phyloP scores from a whole-genome alignment of 2,113 vertebrate genomes.

The Pseudorhombus dupliciocellatus region DNA sequence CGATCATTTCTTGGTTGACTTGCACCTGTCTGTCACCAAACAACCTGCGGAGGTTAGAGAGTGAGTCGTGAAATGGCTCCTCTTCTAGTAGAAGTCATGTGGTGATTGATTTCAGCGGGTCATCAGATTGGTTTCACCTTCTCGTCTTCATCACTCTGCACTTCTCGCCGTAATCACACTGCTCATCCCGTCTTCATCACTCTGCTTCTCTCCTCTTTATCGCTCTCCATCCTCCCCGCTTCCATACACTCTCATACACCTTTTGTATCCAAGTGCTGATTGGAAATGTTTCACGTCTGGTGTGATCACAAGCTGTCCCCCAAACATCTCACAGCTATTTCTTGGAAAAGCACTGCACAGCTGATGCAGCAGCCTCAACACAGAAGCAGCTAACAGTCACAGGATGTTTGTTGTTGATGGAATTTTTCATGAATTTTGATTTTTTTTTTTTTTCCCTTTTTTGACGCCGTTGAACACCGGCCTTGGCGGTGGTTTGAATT shows the following conservation, averaged over 20 bases:
- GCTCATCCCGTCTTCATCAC: too few species aligned
- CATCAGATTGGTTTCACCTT: too few species aligned
- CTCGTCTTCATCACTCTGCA: too few species aligned
- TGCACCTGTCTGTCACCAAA: not conserved
- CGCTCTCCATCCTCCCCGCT: not conserved
- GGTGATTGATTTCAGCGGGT: too few species aligned
- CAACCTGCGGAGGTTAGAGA: not conserved
- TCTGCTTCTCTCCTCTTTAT: too few species aligned
- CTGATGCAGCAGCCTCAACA: not conserved
- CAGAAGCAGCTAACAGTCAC: not conserved
- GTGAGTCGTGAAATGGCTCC: too few species aligned
- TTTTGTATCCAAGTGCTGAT: slow-evolving; percentile 7
- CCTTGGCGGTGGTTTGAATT: not conserved
- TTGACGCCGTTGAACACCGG: too few species aligned
- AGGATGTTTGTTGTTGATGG: not conserved
- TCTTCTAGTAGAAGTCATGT: too few species aligned
- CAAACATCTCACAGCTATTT: not conserved
- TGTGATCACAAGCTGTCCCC: not conserved
- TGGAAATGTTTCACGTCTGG: slow-evolving; percentile 23
- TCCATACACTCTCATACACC: not conserved
- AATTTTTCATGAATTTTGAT: not conserved
- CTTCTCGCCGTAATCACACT: too few species aligned
- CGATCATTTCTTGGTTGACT: too few species aligned
- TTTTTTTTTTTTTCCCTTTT: not conserved
- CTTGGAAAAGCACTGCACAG: not conserved